These are phyloP conservation scores for Dorcus hopei DNA, from an alignment of 2,888 invertebrate species.

Conservation along the genomic window DNA sequence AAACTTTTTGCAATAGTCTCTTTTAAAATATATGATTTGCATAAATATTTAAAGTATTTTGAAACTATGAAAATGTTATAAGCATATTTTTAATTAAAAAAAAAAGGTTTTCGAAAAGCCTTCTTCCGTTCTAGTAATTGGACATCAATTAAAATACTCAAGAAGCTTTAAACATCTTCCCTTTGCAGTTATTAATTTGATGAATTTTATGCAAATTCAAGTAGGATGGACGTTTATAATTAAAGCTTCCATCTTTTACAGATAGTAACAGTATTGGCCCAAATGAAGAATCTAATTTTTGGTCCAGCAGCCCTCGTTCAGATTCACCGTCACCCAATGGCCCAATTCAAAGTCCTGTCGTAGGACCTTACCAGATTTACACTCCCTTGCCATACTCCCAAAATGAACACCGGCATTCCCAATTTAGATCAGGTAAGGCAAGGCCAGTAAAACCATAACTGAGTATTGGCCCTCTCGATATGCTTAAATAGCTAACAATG, in stretches of 20 bases:
- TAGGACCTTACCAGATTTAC: constrained; percentile 38
- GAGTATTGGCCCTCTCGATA: neutral
- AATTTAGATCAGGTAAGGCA: constrained; percentile 26
- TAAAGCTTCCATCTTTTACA: constrained; percentile 4
- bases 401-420: constrained; percentile 24
- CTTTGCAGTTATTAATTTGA: no score
- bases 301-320: constrained; percentile 44
- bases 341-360: constrained; percentile 33
- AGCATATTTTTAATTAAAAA: no score
- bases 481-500: no score
- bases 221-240: neutral
- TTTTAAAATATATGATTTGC: no score
- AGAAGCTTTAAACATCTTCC: no score
- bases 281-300: constrained; percentile 44
- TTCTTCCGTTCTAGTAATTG: no score
- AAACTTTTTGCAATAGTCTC: no score
- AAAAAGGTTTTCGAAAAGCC: no score
- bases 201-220: no score
- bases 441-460: constrained; percentile 6
- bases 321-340: constrained; percentile 42
- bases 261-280: constrained; percentile 23
- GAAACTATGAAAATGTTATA: no score
- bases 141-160: no score
- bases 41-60: no score
- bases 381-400: constrained; percentile 31